phyloP scores from a whole-genome alignment of 2,888 invertebrate species.

The Diplolepis rosae region DNA sequence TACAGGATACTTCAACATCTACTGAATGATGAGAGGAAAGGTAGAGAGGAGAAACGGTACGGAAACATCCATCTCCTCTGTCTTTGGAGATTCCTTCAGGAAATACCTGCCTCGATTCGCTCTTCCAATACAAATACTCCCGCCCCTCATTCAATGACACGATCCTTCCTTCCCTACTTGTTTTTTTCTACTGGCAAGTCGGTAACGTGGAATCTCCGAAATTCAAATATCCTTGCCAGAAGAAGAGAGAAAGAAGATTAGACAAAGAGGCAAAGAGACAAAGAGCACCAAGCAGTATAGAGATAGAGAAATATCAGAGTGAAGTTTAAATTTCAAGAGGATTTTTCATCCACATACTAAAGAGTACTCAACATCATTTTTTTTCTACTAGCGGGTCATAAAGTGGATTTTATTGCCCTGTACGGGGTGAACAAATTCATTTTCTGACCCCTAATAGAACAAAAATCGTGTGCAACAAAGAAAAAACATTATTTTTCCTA shows the following conservation, averaged over 20 bases:
- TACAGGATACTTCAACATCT: slow-evolving; percentile 12
- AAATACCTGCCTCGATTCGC: slow-evolving; percentile 55
- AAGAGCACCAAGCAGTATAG: neutral
- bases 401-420: no score
- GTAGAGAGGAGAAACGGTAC: slow-evolving; percentile 24
- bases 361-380: no score
- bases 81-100: slow-evolving; percentile 46
- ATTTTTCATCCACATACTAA: no score
- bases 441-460: no score
- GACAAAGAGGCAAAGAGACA: neutral
- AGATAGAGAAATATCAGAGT: neutral
- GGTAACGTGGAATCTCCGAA: slow-evolving; percentile 49
- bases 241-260: slow-evolving; percentile 4
- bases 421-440: no score
- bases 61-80: slow-evolving; percentile 37
- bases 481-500: no score
- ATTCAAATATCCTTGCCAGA: slow-evolving; percentile 47
- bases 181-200: slow-evolving; percentile 23
- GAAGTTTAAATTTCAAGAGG: neutral
- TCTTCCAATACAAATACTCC: slow-evolving; percentile 56
- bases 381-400: no score
- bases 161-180: slow-evolving; percentile 22
- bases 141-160: slow-evolving; percentile 24
- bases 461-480: no score
- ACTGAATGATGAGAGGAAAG: slow-evolving; percentile 30